phyloP scores from a whole-genome alignment of 2,888 invertebrate genomes.

The Lasioglossum oenotherae region DNA sequence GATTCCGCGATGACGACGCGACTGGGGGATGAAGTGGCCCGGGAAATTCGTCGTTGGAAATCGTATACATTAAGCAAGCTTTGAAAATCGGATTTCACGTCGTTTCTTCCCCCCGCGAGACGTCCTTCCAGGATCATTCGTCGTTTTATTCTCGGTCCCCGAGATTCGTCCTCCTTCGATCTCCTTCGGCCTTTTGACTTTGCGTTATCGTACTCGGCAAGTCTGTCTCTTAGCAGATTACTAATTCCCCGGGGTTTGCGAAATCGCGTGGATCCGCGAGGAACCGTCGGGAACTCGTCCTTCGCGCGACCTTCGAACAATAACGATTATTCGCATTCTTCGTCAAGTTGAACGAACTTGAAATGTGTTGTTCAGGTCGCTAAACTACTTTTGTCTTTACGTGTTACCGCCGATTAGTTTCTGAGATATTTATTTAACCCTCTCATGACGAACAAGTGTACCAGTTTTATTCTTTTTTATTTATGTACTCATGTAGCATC shows the following conservation, averaged over 20 bases:
- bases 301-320: conserved; percentile 48
- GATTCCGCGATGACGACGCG: conserved; percentile 34
- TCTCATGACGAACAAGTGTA: too few species aligned
- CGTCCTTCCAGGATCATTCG: conserved; percentile 3
- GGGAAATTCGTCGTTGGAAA: conserved; percentile 62
- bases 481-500: too few species aligned
- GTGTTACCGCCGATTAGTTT: neutral
- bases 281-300: conserved; percentile 20
- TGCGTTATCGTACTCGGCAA: conserved; percentile 33
- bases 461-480: too few species aligned
- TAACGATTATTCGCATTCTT: neutral
- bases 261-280: conserved; percentile 40
- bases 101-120: conserved; percentile 38
- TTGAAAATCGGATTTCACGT: conserved; percentile 74
- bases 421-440: too few species aligned
- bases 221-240: conserved; percentile 43
- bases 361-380: neutral
- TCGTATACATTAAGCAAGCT: conserved; percentile 69
- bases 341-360: neutral
- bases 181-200: conserved; percentile 33
- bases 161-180: conserved; percentile 28
- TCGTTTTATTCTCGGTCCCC: neutral
- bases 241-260: conserved; percentile 57
- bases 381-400: neutral
- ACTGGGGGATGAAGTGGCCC: neutral